phyloP scores from a whole-genome alignment of 30 jellyfish, hydroid and myxozoan species.

The Cassiopea andromeda region DNA sequence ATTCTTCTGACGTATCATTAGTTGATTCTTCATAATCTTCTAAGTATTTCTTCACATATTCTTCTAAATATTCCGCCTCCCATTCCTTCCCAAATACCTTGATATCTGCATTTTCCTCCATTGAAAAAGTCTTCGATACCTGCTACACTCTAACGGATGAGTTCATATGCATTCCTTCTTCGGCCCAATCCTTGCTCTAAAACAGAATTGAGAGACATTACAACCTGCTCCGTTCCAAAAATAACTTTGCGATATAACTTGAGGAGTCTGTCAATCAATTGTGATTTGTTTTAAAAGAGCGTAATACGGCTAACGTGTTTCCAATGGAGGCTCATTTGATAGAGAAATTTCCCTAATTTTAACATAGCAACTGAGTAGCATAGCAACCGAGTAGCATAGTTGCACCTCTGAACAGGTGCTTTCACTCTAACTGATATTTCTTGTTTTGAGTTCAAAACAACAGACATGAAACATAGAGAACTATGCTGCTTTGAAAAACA shows the following conservation, averaged over 20 bases:
- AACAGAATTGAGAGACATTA: slow-evolving; percentile 6
- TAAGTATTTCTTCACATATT: slow-evolving; percentile 53
- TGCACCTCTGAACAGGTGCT: neutral
- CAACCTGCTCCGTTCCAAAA: slow-evolving; percentile 19
- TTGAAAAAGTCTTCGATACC: slow-evolving; percentile 18
- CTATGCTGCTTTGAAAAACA: neutral
- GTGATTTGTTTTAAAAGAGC: neutral
- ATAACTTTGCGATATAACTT: neutral
- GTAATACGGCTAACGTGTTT: neutral
- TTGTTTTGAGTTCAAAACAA: neutral
- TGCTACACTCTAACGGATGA: neutral
- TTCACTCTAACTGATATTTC: neutral
- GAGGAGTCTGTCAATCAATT: neutral
- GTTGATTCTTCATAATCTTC: slow-evolving; percentile 57
- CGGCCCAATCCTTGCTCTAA: slow-evolving; percentile 9
- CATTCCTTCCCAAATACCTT: slow-evolving; percentile 20
- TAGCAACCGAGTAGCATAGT: neutral
- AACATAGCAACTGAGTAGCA: neutral
- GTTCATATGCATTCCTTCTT: slow-evolving; percentile 1
- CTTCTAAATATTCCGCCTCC: slow-evolving; percentile 46
- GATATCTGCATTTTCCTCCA: slow-evolving; percentile 17
- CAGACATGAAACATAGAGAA: neutral
- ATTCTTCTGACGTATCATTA: slow-evolving; percentile 38
- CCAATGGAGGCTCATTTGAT: neutral
- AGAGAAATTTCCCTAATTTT: neutral